These are phyloP conservation scores for Morpho deidamia DNA, from an alignment of 2,888 invertebrate genomes.

Conservation along the genomic window DNA sequence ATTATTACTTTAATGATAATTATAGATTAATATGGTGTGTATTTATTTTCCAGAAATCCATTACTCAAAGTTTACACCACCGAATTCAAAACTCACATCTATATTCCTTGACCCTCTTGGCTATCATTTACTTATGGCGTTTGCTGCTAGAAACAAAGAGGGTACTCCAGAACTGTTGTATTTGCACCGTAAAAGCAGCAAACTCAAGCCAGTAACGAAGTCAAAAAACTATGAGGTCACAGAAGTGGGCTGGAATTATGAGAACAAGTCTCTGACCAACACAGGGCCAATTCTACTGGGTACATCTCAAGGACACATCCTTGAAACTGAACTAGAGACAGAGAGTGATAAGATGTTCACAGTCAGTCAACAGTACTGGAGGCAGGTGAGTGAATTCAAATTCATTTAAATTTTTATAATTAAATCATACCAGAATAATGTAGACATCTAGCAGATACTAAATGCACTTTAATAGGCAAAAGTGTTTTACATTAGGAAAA, in stretches of 20 bases:
- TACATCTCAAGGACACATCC: conserved; percentile 92
- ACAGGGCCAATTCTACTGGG: conserved; percentile 93
- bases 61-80: conserved; percentile 80
- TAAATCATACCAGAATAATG: too few species aligned
- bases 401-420: too few species aligned
- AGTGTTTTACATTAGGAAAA: too few species aligned
- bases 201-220: conserved; percentile 82
- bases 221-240: conserved; percentile 90
- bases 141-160: conserved; percentile 80
- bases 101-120: conserved; percentile 93
- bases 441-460: too few species aligned
- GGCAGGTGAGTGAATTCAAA: conserved; percentile 81
- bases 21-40: background rate
- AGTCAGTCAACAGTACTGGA: conserved; percentile 87
- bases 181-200: conserved; percentile 85
- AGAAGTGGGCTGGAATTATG: conserved; percentile 93
- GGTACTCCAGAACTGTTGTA: conserved; percentile 87
- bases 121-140: conserved; percentile 87
- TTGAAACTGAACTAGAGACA: conserved; percentile 91
- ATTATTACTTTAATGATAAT: too few species aligned
- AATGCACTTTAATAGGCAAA: too few species aligned
- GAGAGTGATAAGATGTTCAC: conserved; percentile 91
- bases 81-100: conserved; percentile 79
- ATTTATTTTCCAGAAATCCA: conserved; percentile 81
- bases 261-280: conserved; percentile 81